These are phyloP conservation scores for Bombus picipes DNA, from an alignment of 1,140 invertebrate species.

Conservation along the genomic window DNA sequence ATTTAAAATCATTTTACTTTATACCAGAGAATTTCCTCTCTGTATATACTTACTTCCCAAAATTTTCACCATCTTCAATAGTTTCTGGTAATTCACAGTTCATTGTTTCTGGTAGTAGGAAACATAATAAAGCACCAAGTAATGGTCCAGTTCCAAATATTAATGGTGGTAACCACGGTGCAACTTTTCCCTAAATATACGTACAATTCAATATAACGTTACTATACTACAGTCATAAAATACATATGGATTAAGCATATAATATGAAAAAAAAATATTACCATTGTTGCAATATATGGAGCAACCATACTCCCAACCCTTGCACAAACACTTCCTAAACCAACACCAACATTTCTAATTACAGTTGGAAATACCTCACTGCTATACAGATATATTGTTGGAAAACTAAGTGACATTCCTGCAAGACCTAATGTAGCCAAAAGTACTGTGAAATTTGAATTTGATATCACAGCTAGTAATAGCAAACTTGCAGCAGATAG, in stretches of 20 bases:
- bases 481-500: slow-evolving; percentile 75
- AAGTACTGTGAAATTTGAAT: slow-evolving; percentile 76
- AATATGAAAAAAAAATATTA: slow-evolving; percentile 53
- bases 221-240: slow-evolving; percentile 1
- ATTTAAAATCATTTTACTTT: slow-evolving; percentile 19
- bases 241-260: background rate
- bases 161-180: slow-evolving; percentile 82
- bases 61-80: slow-evolving; percentile 84
- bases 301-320: slow-evolving; percentile 87
- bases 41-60: slow-evolving; percentile 77
- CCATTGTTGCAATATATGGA: slow-evolving; percentile 84
- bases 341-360: slow-evolving; percentile 86
- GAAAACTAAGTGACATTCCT: slow-evolving; percentile 85
- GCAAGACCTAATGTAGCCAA: slow-evolving; percentile 86
- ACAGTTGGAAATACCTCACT: slow-evolving; percentile 88
- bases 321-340: slow-evolving; percentile 85
- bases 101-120: slow-evolving; percentile 85
- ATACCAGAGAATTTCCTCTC: background rate
- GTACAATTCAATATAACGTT: background rate
- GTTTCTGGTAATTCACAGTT: slow-evolving; percentile 85
- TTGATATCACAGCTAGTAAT: slow-evolving; percentile 68
- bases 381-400: slow-evolving; percentile 86
- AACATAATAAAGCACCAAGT: slow-evolving; percentile 82
- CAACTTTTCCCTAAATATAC: slow-evolving; percentile 65
- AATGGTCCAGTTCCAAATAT: slow-evolving; percentile 84